phyloP scores from a whole-genome alignment of 2,113 vertebrate species.

The Miniopterus natalensis region DNA sequence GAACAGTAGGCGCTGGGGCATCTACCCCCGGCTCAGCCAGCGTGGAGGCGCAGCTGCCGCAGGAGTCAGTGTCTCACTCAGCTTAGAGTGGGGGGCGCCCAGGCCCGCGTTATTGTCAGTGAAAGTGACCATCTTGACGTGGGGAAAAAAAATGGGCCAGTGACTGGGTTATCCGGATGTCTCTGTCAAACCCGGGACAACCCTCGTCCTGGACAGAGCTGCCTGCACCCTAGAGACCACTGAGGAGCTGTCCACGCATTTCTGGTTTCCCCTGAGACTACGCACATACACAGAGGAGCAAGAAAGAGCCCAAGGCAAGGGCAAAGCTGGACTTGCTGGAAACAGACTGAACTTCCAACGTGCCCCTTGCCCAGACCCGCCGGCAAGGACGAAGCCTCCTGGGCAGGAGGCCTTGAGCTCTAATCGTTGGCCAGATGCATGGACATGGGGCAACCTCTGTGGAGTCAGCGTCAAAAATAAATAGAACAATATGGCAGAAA shows the following conservation, averaged over 20 bases:
- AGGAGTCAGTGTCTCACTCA: not conserved
- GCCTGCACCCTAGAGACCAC: not conserved
- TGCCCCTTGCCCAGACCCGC: not conserved
- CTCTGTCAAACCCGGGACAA: not conserved
- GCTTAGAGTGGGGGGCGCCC: not conserved
- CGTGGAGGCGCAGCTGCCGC: not conserved
- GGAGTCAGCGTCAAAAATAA: not conserved
- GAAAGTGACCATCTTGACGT: not conserved
- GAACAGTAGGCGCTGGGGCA: not conserved
- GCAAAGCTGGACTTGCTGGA: not conserved
- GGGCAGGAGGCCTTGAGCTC: not conserved
- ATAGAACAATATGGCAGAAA: not conserved
- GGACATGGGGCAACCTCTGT: not conserved
- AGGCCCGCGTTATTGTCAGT: rapidly evolving
- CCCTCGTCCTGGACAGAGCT: not conserved
- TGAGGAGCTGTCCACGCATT: not conserved
- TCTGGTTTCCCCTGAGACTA: not conserved
- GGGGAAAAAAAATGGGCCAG: too few relatives aligned
- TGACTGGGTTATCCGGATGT: not conserved
- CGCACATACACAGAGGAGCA: not conserved
- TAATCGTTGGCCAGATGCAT: not conserved
- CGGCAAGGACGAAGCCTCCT: not conserved
- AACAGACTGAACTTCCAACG: not conserved
- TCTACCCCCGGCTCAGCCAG: too few relatives aligned
- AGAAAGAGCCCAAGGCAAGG: not conserved